These are phyloP conservation scores for Vombatus ursinus DNA, from an alignment of 2,113 vertebrate species.

Conservation along the genomic window DNA sequence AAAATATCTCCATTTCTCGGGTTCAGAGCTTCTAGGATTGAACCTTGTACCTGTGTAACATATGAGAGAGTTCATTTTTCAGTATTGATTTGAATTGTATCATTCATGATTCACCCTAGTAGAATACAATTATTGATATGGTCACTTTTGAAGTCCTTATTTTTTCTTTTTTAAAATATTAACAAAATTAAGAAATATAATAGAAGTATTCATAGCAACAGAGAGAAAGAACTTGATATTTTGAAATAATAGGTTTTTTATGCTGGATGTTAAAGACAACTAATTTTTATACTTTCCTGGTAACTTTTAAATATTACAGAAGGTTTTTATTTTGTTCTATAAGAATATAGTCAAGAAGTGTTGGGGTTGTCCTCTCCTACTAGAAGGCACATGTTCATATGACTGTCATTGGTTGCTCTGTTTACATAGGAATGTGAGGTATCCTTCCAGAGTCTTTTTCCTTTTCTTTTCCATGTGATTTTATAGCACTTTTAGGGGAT, in stretches of 20 bases:
- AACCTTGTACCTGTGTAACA: not conserved
- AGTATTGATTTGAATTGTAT: not conserved
- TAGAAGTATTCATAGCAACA: not conserved
- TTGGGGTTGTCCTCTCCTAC: not conserved
- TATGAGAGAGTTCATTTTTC: not conserved
- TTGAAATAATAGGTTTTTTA: not conserved
- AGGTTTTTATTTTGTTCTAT: not conserved
- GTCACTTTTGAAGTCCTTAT: not conserved
- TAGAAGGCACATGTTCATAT: not conserved
- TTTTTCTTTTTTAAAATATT: not conserved
- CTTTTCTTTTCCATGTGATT: not conserved
- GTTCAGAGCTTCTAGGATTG: conserved; percentile 11
- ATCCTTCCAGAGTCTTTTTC: not conserved
- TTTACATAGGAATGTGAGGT: not conserved
- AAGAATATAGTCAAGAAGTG: not conserved
- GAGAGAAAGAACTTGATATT: not conserved
- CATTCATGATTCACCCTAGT: not conserved
- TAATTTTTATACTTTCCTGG: not conserved
- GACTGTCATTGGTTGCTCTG: not conserved
- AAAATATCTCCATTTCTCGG: conserved; percentile 67
- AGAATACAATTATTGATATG: not conserved
- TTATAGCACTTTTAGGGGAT: not conserved
- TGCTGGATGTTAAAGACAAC: not conserved
- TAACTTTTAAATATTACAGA: not conserved
- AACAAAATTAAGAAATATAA: not conserved